Percentiles rank a stretch among this genome's conserved stretches.
phyloP scores from a whole-genome alignment of 1,140 invertebrate genomes.

The Mizuhopecten yessoensis region DNA sequence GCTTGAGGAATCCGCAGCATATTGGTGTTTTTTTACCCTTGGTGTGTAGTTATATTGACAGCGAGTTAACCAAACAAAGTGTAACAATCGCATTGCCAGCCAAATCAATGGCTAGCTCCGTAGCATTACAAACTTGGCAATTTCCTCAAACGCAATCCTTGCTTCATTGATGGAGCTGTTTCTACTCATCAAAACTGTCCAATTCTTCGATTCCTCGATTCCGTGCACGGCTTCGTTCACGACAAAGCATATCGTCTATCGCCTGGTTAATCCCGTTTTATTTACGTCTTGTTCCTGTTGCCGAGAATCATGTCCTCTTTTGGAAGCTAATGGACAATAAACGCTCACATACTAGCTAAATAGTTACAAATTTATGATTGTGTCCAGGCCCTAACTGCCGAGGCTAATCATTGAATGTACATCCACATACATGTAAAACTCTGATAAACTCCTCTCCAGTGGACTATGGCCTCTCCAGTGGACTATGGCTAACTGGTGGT shows the following conservation, averaged over 20 bases:
- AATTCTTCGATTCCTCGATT: conserved; percentile 21
- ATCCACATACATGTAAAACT: conserved; percentile 19
- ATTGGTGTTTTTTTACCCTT: conserved; percentile 8
- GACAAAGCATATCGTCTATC: conserved; percentile 37
- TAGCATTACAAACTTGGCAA: conserved; percentile 27
- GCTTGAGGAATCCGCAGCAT: background rate
- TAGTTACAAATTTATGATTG: conserved; percentile 2
- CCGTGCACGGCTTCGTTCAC: conserved; percentile 10
- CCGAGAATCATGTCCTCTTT: conserved; percentile 16
- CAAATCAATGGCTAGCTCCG: background rate
- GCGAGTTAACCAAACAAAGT: conserved; percentile 14
- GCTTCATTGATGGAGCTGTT: conserved; percentile 24
- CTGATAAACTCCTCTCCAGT: background rate
- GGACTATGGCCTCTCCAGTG: background rate
- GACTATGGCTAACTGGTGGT: background rate
- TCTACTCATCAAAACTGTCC: conserved; percentile 26
- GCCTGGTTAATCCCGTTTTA: conserved; percentile 2
- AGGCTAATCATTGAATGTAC: background rate
- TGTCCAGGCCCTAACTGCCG: background rate
- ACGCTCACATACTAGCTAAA: conserved; percentile 25
- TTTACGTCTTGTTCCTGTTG: conserved; percentile 3
- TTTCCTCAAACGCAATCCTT: conserved; percentile 26
- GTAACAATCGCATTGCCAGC: background rate
- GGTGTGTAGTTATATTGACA: conserved; percentile 34
- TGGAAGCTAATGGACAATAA: conserved; percentile 34